Conservation (phyloP, 2,888 invertebrate species). For the Lepidocyrtoides sp. region DNA sequence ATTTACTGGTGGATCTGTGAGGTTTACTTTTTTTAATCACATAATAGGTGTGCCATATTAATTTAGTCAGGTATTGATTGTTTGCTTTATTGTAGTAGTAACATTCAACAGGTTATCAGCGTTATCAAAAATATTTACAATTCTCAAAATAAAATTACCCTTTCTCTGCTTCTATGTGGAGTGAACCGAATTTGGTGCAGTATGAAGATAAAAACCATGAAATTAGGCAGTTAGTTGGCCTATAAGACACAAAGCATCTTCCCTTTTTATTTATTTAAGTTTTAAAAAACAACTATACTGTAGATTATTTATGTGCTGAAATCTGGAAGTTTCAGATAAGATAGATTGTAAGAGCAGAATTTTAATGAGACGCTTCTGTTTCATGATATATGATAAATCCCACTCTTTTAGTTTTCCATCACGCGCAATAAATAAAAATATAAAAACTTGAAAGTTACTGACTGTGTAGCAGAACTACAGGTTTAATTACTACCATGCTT, state of each 20-base stretch:
- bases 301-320: not conserved
- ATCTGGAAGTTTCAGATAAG: not conserved
- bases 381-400: not conserved
- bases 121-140: not conserved
- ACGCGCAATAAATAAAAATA: not conserved
- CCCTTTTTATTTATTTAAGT: too few relatives aligned
- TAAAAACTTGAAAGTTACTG: too few relatives aligned
- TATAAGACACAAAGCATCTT: not conserved
- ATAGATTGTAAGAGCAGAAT: slow-evolving; percentile 14
- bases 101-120: too few relatives aligned
- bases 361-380: slow-evolving; percentile 13
- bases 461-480: too few relatives aligned
- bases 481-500: too few relatives aligned
- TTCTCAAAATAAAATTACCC: not conserved
- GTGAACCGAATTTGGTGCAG: not conserved
- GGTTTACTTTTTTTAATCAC: not conserved
- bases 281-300: not conserved
- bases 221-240: not conserved
- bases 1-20: not conserved
- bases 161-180: not conserved
- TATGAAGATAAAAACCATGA: not conserved
- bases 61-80: not conserved
- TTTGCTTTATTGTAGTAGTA: too few relatives aligned
- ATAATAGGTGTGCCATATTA: not conserved
- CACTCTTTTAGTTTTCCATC: not conserved